Conservation (phyloP, 1,140 invertebrate genomes). For the Leptopilina clavipes region DNA sequence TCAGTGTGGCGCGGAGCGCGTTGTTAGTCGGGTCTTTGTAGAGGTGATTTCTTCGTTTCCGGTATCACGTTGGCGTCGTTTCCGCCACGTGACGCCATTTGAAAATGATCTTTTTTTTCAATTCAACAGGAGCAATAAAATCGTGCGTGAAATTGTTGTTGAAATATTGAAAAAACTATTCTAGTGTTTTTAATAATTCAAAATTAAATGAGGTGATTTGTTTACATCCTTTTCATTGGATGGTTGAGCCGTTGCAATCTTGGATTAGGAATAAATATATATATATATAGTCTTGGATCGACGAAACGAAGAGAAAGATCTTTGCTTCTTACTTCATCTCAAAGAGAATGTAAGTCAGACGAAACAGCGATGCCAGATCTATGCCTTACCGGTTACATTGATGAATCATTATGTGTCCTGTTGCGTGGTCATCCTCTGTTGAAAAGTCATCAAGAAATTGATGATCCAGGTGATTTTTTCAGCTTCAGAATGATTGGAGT, state of each 20-base stretch:
- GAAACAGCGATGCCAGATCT: constrained; percentile 60
- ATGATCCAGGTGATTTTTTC: background rate
- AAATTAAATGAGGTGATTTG: background rate
- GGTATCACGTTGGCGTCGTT: constrained; percentile 31
- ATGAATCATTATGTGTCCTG: constrained; percentile 50
- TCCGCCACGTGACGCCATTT: constrained; percentile 38
- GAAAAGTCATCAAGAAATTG: background rate
- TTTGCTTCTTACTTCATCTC: constrained; percentile 38
- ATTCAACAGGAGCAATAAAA: background rate
- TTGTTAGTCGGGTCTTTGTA: constrained; percentile 27
- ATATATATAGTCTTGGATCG: constrained; percentile 7
- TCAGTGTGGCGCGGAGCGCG: constrained; percentile 54
- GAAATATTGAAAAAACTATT: background rate
- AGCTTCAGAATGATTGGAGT: background rate
- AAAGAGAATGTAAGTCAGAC: constrained; percentile 55
- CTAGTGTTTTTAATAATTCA: background rate
- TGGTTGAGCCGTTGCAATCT: constrained; percentile 7
- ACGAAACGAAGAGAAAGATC: constrained; percentile 11
- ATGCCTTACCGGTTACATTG: constrained; percentile 42
- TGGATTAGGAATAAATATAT: constrained; percentile 14
- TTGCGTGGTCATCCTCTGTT: constrained; percentile 40
- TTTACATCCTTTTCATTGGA: constrained; percentile 1
- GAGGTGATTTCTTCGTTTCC: constrained; percentile 29
- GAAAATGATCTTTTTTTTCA: constrained; percentile 9
- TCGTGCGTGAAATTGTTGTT: background rate